Evolutionary conservation across 2,797 vertebrate species (phyloP).

Genomic region (Melanotaenia boesemani): DNA sequence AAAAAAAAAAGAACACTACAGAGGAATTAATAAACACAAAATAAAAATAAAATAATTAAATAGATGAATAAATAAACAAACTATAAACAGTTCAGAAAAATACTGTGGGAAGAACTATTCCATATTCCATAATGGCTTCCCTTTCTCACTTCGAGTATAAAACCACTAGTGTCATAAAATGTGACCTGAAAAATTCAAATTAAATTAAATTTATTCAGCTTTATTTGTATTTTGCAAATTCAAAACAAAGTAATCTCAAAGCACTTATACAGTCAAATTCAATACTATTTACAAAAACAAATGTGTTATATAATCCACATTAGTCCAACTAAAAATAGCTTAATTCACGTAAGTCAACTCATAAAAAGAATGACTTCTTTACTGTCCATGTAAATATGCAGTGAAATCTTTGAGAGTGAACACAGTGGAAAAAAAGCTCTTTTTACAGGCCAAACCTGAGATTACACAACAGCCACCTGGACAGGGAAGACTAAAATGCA

Average conservation of each 20-base stretch:
- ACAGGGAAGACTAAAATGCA: slow-evolving; percentile 53
- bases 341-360: no score
- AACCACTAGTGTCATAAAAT: neutral
- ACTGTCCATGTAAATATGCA: neutral
- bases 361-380: neutral
- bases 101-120: neutral
- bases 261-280: no score
- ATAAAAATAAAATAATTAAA: neutral
- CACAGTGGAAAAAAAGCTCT: neutral
- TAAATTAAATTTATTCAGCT: no score
- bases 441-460: slow-evolving; percentile 33
- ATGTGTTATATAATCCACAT: no score
- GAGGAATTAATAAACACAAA: no score
- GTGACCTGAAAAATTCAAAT: no score
- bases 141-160: neutral
- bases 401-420: neutral
- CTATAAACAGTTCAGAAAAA: neutral
- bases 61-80: neutral
- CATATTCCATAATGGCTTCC: neutral
- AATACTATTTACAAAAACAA: no score
- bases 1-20: no score
- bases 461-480: slow-evolving; percentile 56
- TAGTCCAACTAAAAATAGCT: no score
- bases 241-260: no score
- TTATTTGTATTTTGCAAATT: no score